Base-by-base conservation (phyloP, 2,888 invertebrate species). In the Eustalomyia histrio region DNA sequence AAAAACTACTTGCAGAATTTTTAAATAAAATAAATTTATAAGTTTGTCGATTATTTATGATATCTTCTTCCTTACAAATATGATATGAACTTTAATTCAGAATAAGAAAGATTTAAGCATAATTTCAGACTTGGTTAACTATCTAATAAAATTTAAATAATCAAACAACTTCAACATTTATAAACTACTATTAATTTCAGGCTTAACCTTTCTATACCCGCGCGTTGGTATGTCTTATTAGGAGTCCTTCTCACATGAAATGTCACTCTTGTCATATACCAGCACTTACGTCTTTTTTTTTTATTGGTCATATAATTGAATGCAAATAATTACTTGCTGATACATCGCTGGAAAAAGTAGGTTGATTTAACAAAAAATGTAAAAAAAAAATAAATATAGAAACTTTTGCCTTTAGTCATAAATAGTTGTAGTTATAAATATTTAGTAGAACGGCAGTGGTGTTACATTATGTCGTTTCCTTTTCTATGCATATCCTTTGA, bases 311-410 rank as follows among this genome's bases (percentile, higher is more conserved):
- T 67, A 72, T 78, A 78, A 72, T 72, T 67, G 58, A 72, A 78
- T 78, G 60, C 78, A 72, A 78, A 72, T 67, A 78, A 72, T 78
- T 72, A 76, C 64, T 71, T 58, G 57, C 58, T 71, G 64, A 29
- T 65, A 21, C 47, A 29, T 50, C 52, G 43, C 61, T 35, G 24
- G 35, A 67, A 39, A 63, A 67, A 55, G 35, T 67, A 55, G 65
- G 65, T 55, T 55, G 65, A 67, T 67, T 53, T 63, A 2, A 10
- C 16, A 47, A 33, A n/a, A n/a, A n/a, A n/a, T n/a, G n/a, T n/a
- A n/a, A n/a, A 10, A 4, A 33, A 9, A 58, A 12, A 58, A 14
- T 16, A 58, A 29, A n/a, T 24, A 53, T 14, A 18, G 1, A 47
- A 47, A 47, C n/a, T 47, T 47, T 47, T 47, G 43, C 43, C 43